Evolutionary conservation across 2,113 vertebrate species (phyloP).

Genomic region (Phaethornis superciliosus): DNA sequence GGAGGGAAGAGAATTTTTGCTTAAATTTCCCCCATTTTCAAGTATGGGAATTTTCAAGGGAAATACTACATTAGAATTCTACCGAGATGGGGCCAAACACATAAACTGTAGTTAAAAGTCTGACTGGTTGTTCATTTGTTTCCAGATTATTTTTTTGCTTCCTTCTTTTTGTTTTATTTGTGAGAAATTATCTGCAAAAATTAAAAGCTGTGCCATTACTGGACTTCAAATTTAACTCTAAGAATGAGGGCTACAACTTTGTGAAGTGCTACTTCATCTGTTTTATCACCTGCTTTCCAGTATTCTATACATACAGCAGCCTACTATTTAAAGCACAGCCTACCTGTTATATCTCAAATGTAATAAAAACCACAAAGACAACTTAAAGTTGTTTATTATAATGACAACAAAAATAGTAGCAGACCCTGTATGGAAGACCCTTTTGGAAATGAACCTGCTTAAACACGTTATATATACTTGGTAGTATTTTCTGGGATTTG

Average conservation of each 20-base stretch:
- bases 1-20: neutral
- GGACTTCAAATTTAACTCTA: neutral
- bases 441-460: neutral
- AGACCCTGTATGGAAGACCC: neutral
- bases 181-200: neutral
- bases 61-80: neutral
- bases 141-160: neutral
- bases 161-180: neutral
- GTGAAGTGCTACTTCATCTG: neutral
- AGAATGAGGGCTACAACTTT: neutral
- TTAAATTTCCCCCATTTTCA: neutral
- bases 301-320: neutral
- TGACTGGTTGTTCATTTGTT: neutral
- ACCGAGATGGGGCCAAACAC: neutral
- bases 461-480: neutral
- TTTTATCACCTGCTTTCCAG: neutral
- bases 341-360: neutral
- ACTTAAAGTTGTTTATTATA: neutral
- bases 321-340: neutral
- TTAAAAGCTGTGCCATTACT: neutral
- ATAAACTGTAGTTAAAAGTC: neutral
- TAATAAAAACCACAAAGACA: neutral
- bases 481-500: too few species aligned
- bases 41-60: neutral
- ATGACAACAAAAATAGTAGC: neutral